Conservation (phyloP, 2,797 vertebrate species). For the Bucorvus abyssinicus region DNA sequence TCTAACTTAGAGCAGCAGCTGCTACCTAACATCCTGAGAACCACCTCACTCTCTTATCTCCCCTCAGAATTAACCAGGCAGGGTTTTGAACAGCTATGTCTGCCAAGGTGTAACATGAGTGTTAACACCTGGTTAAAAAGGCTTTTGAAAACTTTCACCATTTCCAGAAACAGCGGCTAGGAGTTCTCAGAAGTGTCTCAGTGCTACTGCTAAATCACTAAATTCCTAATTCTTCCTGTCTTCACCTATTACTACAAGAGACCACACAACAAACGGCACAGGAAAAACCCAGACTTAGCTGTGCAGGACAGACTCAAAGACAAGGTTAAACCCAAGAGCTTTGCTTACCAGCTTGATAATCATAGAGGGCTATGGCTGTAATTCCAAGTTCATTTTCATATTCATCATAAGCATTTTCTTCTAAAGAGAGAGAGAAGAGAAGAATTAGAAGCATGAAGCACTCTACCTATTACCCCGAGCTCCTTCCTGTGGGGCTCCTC, state of each 20-base stretch:
- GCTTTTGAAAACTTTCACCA: neutral
- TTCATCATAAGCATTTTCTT: constrained; percentile 80
- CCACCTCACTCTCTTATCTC: neutral
- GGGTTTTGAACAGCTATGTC: neutral
- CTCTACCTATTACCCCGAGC: neutral
- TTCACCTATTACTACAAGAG: neutral
- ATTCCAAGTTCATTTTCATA: constrained; percentile 88
- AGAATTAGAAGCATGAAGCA: neutral
- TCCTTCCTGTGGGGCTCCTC: neutral
- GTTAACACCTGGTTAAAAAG: neutral
- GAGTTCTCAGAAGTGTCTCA: neutral
- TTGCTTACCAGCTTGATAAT: constrained; percentile 94
- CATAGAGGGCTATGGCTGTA: constrained; percentile 95
- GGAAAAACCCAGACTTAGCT: neutral
- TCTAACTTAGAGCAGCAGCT: neutral
- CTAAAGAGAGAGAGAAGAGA: constrained; percentile 61
- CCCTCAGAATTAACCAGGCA: neutral
- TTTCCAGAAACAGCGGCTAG: neutral
- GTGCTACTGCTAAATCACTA: neutral
- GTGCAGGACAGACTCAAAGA: neutral
- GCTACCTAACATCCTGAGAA: neutral
- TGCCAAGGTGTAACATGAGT: neutral
- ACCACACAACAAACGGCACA: neutral
- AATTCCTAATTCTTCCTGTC: neutral
- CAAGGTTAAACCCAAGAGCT: neutral